A percentile compares a stretch with the other conserved stretches of the same genome.
Evolutionary conservation across 2,888 invertebrate genomes (phyloP).

Genomic region (Phyllotreta cruciferae): DNA sequence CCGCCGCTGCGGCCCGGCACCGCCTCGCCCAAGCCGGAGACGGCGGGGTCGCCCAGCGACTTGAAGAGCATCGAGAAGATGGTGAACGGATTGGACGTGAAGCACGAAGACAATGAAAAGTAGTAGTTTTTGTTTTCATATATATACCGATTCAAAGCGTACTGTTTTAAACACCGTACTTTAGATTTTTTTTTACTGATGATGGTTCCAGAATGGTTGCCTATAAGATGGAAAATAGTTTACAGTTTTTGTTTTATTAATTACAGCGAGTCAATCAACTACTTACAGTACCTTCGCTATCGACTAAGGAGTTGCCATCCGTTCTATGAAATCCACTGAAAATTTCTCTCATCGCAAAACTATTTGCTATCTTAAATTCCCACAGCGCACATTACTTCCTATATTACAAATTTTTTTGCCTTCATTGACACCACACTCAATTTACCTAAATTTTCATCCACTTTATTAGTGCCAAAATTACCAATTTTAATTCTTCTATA

Average conservation of each 20-base stretch:
- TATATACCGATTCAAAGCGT: constrained; percentile 28
- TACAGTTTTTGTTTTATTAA: no score
- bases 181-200: constrained; percentile 18
- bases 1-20: constrained; percentile 67
- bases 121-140: constrained; percentile 44
- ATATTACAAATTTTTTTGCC: no score
- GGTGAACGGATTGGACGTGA: constrained; percentile 94
- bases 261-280: background rate
- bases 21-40: constrained; percentile 62
- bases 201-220: constrained; percentile 1
- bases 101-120: constrained; percentile 63
- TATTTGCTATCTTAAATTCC: no score
- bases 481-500: no score
- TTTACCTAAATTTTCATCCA: no score
- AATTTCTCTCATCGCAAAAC: no score
- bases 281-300: background rate
- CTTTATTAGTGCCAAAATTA: no score
- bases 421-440: no score
- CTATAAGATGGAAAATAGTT: background rate
- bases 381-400: no score
- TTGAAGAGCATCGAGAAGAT: constrained; percentile 96
- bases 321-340: background rate
- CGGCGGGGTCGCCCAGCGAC: constrained; percentile 76
- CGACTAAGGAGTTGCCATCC: background rate
- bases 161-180: constrained; percentile 38